Percentiles rank a stretch among this genome's conserved stretches.
These are phyloP conservation scores for Trichomalopsis sarcophagae DNA, from an alignment of 1,140 invertebrate species.

Conservation along the genomic window DNA sequence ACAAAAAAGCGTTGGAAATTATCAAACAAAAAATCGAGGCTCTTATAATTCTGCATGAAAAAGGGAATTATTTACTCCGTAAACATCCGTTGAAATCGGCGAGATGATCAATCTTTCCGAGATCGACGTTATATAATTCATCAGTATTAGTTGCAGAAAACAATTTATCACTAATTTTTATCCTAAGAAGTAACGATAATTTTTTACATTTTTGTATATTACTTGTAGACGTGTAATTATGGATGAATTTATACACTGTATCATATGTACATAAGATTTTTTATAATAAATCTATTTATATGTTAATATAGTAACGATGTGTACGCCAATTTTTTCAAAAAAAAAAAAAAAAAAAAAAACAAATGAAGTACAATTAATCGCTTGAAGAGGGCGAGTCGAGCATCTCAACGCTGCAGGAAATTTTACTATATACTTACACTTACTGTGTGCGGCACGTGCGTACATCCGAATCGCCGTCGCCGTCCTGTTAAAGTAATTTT, in stretches of 20 bases:
- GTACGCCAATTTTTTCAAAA: too few species aligned
- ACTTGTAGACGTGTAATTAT: neutral
- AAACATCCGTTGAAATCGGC: neutral
- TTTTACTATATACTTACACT: neutral
- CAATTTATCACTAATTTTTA: neutral
- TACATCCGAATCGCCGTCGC: neutral
- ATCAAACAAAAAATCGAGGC: neutral
- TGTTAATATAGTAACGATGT: neutral
- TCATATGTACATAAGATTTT: neutral
- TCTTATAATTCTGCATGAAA: neutral
- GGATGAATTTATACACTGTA: neutral
- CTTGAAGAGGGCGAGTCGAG: neutral
- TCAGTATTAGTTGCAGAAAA: neutral
- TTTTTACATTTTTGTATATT: neutral
- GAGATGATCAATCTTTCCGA: neutral
- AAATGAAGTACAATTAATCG: neutral
- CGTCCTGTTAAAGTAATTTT: neutral
- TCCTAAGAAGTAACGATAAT: neutral
- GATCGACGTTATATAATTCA: neutral
- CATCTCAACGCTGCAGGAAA: neutral
- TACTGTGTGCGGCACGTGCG: neutral
- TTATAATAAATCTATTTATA: constrained; percentile 2
- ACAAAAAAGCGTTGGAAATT: neutral
- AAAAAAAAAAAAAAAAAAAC: neutral
- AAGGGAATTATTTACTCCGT: neutral